phyloP scores from a whole-genome alignment of 1,140 invertebrate species.

The Laodelphax striatellus region DNA sequence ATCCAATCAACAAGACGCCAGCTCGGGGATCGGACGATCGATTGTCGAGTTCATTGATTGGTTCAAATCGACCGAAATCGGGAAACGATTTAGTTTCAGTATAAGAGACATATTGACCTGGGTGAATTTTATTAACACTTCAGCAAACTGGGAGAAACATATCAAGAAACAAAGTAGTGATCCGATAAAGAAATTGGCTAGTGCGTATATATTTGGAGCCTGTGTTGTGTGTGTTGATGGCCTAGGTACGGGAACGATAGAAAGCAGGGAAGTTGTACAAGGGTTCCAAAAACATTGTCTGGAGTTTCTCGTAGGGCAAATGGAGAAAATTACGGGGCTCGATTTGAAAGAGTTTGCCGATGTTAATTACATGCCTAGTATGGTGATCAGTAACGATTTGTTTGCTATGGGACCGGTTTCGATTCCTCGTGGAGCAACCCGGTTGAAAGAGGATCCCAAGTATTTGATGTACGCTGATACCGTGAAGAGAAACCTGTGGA shows the following conservation, averaged over 20 bases:
- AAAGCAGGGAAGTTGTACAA: background rate
- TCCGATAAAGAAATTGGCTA: conserved; percentile 35
- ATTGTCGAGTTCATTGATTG: conserved; percentile 74
- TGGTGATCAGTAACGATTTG: background rate
- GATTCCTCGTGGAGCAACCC: background rate
- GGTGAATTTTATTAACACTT: conserved; percentile 80
- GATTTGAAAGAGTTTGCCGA: background rate
- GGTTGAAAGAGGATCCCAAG: background rate
- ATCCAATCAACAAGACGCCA: conserved; percentile 41
- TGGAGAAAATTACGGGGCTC: background rate
- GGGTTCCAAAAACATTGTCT: background rate
- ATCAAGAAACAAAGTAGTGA: background rate
- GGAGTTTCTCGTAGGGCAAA: conserved; percentile 3
- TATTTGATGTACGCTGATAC: background rate
- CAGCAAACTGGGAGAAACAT: conserved; percentile 24
- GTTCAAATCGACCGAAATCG: conserved; percentile 59
- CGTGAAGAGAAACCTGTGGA: background rate
- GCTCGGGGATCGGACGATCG: conserved; percentile 45
- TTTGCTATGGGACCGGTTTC: background rate
- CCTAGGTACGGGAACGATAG: conserved; percentile 17
- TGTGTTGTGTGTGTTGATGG: conserved; percentile 85
- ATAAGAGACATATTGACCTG: conserved; percentile 88
- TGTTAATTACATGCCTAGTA: background rate
- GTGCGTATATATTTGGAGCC: conserved; percentile 78
- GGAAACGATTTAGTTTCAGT: conserved; percentile 44